Evolutionary conservation across 2,113 vertebrate genomes (phyloP).

Genomic region (Nibea coibor): DNA sequence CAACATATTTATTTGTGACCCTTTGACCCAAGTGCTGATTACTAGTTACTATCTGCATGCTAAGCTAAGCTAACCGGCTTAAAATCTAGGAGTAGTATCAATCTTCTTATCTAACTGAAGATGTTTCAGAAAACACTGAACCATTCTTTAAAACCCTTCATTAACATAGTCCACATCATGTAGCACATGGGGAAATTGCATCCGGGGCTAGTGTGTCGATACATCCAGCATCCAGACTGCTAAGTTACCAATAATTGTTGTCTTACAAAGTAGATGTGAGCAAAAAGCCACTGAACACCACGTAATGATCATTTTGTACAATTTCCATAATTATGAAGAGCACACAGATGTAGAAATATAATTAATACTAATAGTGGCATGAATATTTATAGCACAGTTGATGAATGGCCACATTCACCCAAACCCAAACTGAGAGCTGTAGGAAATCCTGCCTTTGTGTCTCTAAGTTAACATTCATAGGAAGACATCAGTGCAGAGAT

Average conservation of each 20-base stretch:
- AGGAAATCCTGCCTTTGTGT: not conserved
- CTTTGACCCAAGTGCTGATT: not conserved
- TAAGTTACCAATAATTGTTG: not conserved
- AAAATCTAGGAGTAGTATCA: not conserved
- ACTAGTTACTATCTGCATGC: not conserved
- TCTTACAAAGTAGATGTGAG: conserved; percentile 13
- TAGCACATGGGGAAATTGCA: not conserved
- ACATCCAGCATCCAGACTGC: conserved; percentile 1
- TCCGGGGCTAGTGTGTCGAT: not conserved
- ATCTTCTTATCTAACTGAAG: not conserved
- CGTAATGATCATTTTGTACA: conserved; percentile 31
- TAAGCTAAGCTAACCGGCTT: not conserved
- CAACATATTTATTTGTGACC: not conserved
- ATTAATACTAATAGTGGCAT: conserved; percentile 32
- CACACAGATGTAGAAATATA: conserved; percentile 38
- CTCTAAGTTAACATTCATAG: conserved; percentile 43
- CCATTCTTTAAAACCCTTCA: not conserved
- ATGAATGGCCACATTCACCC: conserved; percentile 14
- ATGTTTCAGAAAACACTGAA: not conserved
- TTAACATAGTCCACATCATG: not conserved
- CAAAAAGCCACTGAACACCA: not conserved
- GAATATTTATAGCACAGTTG: conserved; percentile 45
- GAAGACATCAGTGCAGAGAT: conserved; percentile 33
- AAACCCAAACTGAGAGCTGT: not conserved
- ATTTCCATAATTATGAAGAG: conserved; percentile 29